Conservation (phyloP, 2,113 vertebrate species). For the Gasterosteus nipponicus region DNA sequence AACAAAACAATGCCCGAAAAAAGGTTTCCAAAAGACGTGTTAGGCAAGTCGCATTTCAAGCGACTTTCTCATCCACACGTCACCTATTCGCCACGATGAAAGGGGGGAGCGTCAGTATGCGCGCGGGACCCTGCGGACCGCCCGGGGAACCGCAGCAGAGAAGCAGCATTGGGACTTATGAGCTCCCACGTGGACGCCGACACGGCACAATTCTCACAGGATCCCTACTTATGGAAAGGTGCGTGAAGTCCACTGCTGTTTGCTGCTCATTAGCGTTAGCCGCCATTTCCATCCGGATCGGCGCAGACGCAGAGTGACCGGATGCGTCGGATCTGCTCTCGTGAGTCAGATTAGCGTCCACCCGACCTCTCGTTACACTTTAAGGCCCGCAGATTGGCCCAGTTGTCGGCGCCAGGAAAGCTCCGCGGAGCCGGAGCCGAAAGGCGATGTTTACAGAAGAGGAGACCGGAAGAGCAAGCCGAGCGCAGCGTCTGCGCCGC, state of each 20-base stretch:
- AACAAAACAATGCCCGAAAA: too few species aligned
- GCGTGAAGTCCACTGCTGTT: not conserved
- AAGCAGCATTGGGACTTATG: too few species aligned
- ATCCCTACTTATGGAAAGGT: constrained; percentile 18
- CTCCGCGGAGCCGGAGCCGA: constrained; percentile 15
- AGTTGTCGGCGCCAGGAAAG: constrained; percentile 45
- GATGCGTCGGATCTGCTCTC: not conserved
- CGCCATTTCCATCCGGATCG: constrained; percentile 3
- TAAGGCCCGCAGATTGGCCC: constrained; percentile 44
- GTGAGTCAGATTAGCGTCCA: constrained; percentile 16
- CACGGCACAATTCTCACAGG: too few species aligned
- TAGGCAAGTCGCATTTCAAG: not conserved
- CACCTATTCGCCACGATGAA: constrained; percentile 36
- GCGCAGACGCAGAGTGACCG: not conserved
- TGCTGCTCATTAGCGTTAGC: constrained; percentile 22
- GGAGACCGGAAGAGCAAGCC: constrained; percentile 45
- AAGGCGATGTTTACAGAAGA: constrained; percentile 47
- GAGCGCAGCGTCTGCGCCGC: not conserved
- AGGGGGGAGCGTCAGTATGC: constrained; percentile 16
- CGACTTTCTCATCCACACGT: constrained; percentile 47
- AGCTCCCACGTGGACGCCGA: too few species aligned
- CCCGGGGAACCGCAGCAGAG: too few species aligned
- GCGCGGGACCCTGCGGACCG: not conserved
- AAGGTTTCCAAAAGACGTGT: not conserved
- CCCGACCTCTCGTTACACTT: constrained; percentile 43